Evolutionary conservation across 1,140 invertebrate genomes (phyloP), one percentile per base, ranked within the genome.

Genomic region (Heliothis subflexa): DNA sequence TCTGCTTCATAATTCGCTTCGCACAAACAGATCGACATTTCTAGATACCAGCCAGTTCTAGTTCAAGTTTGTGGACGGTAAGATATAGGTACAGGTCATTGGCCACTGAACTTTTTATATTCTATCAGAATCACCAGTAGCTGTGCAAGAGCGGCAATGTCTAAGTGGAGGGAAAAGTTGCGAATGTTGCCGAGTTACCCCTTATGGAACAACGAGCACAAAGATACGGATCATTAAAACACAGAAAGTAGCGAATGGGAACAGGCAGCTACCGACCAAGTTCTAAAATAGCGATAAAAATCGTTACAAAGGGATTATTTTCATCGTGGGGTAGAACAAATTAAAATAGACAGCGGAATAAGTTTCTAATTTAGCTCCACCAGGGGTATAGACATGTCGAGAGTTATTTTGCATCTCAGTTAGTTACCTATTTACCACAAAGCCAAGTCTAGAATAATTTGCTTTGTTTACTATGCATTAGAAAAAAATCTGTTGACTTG

Each of bases 211-310:
- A 57, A 64, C 33, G 7, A 45, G 14, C 40, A 47, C 16, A n/a
- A 64, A 64, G 61, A 47, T 47, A 47, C 13, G 13, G 16, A 66
- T 47, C 40, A 49, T 18, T 66, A 47, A 16, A 47, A 66, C 10
- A 18, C 40, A n/a, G 21, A 52, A 52, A 49, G 64, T 49, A 21
- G 45, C 45, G 14, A 49, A 25, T 18, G 18, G 55, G 59, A 62
- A 75, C 45, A 50, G 62, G 59, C 57, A 47, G 52, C 21, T 25
- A 50, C 13, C n/a, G 49, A 62, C 50, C 18, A 70, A 59, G 76
- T 83, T 81, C 85, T 85, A 78, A 87, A 87, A 88, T 88, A 88
- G 70, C 84, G 61, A 70, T 81, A 83, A 86, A 87, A 87, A 88
- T 88, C 87, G 84, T 88, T 88, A 87, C 74, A 73, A 72, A 45